phyloP scores from a whole-genome alignment of 2,888 invertebrate species.

The Cephonodes hylas region DNA sequence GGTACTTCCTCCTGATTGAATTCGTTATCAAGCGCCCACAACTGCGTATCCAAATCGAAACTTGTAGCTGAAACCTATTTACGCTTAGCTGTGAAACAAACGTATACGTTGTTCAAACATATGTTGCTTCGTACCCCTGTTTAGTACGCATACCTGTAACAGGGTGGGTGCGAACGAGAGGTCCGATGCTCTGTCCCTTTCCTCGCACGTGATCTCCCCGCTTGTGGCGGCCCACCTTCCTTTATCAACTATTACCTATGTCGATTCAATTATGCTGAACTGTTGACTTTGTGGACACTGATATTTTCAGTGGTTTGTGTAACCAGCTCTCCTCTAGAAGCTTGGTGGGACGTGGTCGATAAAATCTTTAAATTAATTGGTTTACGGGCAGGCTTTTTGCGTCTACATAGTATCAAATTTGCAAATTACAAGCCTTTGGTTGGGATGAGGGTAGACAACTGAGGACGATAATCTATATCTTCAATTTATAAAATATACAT shows the following conservation, averaged over 20 bases:
- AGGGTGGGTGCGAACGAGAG: slow-evolving; percentile 44
- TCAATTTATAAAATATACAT: no score
- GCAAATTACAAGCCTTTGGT: background rate
- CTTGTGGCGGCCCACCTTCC: slow-evolving; percentile 43
- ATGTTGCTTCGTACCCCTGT: slow-evolving; percentile 38
- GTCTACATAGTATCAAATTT: background rate
- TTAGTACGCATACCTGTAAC: slow-evolving; percentile 44
- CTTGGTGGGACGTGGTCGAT: slow-evolving; percentile 35
- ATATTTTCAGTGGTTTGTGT: slow-evolving; percentile 48
- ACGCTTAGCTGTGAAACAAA: slow-evolving; percentile 53
- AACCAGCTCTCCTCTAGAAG: slow-evolving; percentile 30
- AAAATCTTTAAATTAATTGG: slow-evolving; percentile 50
- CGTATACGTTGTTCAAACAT: slow-evolving; percentile 35
- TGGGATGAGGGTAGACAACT: no score
- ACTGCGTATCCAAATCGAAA: slow-evolving; percentile 49
- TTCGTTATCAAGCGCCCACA: slow-evolving; percentile 56
- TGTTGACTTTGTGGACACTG: slow-evolving; percentile 60
- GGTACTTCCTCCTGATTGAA: slow-evolving; percentile 51
- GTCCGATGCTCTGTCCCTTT: slow-evolving; percentile 11
- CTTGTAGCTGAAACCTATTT: slow-evolving; percentile 51
- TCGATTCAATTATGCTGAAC: slow-evolving; percentile 67
- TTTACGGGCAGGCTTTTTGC: slow-evolving; percentile 14
- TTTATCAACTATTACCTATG: slow-evolving; percentile 54
- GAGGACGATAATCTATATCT: no score
- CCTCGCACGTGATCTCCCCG: slow-evolving; percentile 46